Base-by-base conservation (phyloP, 1,140 invertebrate genomes). In the Lucilia sericata region DNA sequence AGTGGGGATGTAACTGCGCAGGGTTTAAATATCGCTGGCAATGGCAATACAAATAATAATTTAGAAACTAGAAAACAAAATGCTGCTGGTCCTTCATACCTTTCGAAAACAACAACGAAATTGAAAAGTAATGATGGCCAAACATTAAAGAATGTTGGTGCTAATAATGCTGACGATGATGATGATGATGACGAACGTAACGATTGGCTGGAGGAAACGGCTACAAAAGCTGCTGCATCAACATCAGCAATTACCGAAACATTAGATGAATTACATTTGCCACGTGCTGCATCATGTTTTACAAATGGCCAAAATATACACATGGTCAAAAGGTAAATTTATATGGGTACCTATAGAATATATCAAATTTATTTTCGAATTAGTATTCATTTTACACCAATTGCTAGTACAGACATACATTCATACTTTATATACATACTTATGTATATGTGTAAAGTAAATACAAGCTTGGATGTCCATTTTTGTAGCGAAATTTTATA, bases 281-380 rank as follows among this genome's bases (percentile, higher is more conserved):
- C 89, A 65, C 82, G 89, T 42, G 89, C 89, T 65, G 89, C 89
- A 65, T 86, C 89, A n/a, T 90, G 89, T 85, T 87, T 87, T 83
- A 88, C 87, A 83, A 88, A 87, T 86, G 88, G 88, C 81, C 88
- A 87, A 84, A 87, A 84, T 90, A 90, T 84, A 89, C 89, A 84
- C 89, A 90, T 84, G 89, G 89, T 82, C 89, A 90, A 86, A 90
- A 90, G 89, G 89, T 90, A 85, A 60, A 82, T 60, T 82, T 13
- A 8, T 55, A 55, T n/a, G n/a, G n/a, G n/a, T n/a, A n/a, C n/a
- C n/a, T n/a, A n/a, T n/a, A n/a, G n/a, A n/a, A n/a, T n/a, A n/a
- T n/a, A n/a, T n/a, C n/a, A n/a, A 42, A 42, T 42, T 42, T 42
- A 42, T 42, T 42, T 42, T 42, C 10, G 42, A 8, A 42, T 2